Evolutionary conservation across 1,140 invertebrate species (phyloP), one percentile per base, ranked within the genome.

Genomic region (Zaprionus capensis): DNA sequence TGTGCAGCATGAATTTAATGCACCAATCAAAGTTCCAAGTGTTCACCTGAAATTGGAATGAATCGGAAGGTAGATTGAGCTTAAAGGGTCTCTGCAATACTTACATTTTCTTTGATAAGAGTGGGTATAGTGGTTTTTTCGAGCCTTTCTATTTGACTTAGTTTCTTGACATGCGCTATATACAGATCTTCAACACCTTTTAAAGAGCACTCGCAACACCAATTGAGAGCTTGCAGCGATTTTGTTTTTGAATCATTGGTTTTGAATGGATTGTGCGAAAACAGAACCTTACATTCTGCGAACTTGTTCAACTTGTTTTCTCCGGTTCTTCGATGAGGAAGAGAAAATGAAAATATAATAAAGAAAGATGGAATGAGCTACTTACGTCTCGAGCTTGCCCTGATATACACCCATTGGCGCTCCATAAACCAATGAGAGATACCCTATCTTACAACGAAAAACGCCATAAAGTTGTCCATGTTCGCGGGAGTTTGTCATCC

Each of bases 131-230:
- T 20, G 51, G 17, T n/a, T 14, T 5, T 58, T 1, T 20, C 5
- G 2, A 57, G 9, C 3, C 6, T 11, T 12, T 41, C 7, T 1
- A 67, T 24, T 4, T 20, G 24, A 15, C 17, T 24, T 15, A 24
- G 17, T 2, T 2, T 7, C 0, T 57, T 4, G 11, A 24, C 3
- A 15, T n/a, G 26, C 12, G 55, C 53, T 34, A 44, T 14, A 7
- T 58, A 44, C 28, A 68, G 15, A 11, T 58, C 26, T 14, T 34
- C 1, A n/a, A 68, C 17, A 20, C 38, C 26, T 12, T 49, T 68
- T 9, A 67, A 22, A 9, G 11, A 28, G 14, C 51, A 67, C 14
- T 56, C 64, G 1, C 22, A 14, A 31, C 64, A 67, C 64, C 64
- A 67, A 1, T 12, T 31, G 5, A 67, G 28, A 3, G 55, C 24